Base-by-base conservation (phyloP, 2,113 vertebrate species). In the Geothlypis trichas region DNA sequence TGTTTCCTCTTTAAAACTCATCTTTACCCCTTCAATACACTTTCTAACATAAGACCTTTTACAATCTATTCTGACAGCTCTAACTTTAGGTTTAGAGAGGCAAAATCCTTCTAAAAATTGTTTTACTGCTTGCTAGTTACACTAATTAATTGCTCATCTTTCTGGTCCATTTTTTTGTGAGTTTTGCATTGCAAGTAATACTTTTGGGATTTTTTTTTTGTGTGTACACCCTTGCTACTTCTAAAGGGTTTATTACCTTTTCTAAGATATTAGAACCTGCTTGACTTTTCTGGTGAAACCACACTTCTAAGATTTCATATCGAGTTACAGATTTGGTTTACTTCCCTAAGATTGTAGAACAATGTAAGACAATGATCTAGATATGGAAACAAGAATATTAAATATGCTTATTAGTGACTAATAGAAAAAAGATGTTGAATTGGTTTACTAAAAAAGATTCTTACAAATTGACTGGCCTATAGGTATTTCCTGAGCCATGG, bases 1-100 rank as follows among this genome's bases (percentile, higher is more conserved):
- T 92, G 11, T 93, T 95, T 88, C 13, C 15, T 83, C n/a, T 85
- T 93, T 88, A 65, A 88, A 96, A 83, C 7, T 83, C 41, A 52
- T 92, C 15, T 24, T 55, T 30, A 13, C 7, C 23, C 5, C 5
- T 92, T 81, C 62, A 91, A 37, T 66, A 27, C 4, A 35, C 74
- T 49, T 59, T 76, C n/a, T 85, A 69, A 76, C 17, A 3, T 82
- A 85, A 0, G 5, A 61, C 26, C 19, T 72, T 51, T 76, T 68
- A 28, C 12, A 44, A 1, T 68, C 28, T 83, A 11, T 62, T 72
- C 22, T 88, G 58, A 58, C 39, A 83, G 22, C 11, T 31, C 3
- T 85, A 55, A 23, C 28, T 68, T 88, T 51, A 62, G 16, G 6
- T 85, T 79, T 90, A 65, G 11, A 62, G 42, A 62, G 66, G 19